These are phyloP conservation scores for Aporophyla nigra DNA, from an alignment of 2,888 invertebrate genomes.

Conservation along the genomic window DNA sequence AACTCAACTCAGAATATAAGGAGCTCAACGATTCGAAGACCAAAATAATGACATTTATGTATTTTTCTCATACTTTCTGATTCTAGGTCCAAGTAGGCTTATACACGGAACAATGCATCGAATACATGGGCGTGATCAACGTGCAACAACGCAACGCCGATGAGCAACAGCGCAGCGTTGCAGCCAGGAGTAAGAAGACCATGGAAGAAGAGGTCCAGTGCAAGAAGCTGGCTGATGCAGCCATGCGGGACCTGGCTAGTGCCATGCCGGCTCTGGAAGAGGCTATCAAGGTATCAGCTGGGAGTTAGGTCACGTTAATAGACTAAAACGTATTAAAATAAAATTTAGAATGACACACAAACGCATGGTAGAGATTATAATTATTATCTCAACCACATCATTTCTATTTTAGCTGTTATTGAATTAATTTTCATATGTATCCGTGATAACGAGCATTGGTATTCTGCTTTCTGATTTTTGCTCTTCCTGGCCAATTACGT, in stretches of 20 bases:
- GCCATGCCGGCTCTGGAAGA: constrained; percentile 97
- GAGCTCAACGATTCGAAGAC: too few relatives aligned
- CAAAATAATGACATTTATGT: too few relatives aligned
- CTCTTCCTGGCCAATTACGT: too few relatives aligned
- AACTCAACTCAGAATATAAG: too few relatives aligned
- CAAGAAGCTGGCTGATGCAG: constrained; percentile 95
- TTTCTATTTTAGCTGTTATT: too few relatives aligned
- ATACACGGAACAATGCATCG: constrained; percentile 96
- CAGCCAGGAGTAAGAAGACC: constrained; percentile 92
- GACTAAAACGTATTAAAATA: neutral
- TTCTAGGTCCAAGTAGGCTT: constrained; percentile 92
- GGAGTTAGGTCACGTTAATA: neutral
- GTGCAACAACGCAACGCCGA: constrained; percentile 96
- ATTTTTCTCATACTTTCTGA: too few relatives aligned
- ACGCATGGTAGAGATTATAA: neutral
- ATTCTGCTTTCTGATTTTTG: too few relatives aligned
- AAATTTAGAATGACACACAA: neutral
- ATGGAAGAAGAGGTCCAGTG: constrained; percentile 92
- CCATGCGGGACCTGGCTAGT: constrained; percentile 95
- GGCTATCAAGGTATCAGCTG: constrained; percentile 89
- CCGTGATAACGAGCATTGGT: too few relatives aligned
- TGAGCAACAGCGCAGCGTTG: constrained; percentile 94
- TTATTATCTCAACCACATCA: too few relatives aligned
- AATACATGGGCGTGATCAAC: constrained; percentile 95
- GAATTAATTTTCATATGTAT: too few relatives aligned